phyloP scores from a whole-genome alignment of 2,888 invertebrate species.

The Drosophila merina region DNA sequence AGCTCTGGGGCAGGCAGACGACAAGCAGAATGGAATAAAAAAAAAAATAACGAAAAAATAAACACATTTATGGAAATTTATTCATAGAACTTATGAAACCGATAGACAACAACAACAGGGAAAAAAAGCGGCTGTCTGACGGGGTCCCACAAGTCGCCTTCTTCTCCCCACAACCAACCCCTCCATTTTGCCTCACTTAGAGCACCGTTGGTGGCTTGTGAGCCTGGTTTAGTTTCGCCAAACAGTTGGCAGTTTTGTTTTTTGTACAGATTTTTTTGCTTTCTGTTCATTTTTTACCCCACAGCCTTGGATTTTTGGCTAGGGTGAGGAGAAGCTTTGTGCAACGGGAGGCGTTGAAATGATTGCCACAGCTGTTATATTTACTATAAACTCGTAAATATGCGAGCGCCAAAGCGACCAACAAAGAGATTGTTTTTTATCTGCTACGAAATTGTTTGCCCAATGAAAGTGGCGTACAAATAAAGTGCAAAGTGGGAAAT shows the following conservation, averaged over 20 bases:
- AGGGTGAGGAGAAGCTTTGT: constrained; percentile 30
- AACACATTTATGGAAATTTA: constrained; percentile 83
- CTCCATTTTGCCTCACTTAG: not conserved
- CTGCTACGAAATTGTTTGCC: constrained; percentile 39
- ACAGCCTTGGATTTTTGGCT: constrained; percentile 34
- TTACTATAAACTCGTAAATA: constrained; percentile 48
- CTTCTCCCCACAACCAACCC: constrained; percentile 5
- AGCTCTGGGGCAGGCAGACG: constrained; percentile 42
- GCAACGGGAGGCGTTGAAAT: constrained; percentile 49
- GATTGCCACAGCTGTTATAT: constrained; percentile 54
- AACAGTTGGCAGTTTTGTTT: constrained; percentile 63
- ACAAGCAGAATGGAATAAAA: constrained; percentile 38
- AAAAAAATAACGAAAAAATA: constrained; percentile 66
- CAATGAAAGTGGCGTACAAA: constrained; percentile 54
- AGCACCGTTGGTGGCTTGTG: constrained; percentile 64
- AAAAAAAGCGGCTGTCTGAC: constrained; percentile 73
- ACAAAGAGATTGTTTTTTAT: constrained; percentile 36
- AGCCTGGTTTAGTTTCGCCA: constrained; percentile 76
- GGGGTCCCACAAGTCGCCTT: constrained; percentile 60
- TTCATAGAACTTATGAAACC: constrained; percentile 83
- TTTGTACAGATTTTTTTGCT: constrained; percentile 11
- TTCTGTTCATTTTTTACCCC: constrained; percentile 27
- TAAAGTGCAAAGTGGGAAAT: constrained; percentile 39
- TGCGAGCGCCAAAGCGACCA: constrained; percentile 12
- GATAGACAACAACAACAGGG: constrained; percentile 69